Evolutionary conservation across 2,113 vertebrate genomes (phyloP).

Genomic region (Dinomys branickii): DNA sequence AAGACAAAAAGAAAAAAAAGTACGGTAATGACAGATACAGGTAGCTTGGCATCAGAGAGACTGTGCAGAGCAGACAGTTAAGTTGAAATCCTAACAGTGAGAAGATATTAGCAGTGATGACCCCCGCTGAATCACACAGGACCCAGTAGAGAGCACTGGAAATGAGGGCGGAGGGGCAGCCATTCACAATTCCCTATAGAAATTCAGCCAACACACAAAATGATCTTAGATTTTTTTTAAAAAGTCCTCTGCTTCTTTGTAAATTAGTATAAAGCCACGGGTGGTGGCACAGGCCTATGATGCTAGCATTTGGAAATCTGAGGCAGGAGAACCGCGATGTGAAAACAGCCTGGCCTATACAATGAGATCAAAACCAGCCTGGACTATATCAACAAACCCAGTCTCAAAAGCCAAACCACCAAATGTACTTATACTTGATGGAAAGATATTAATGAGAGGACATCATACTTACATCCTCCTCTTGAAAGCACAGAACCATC

Average conservation of each 20-base stretch:
- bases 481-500: no score
- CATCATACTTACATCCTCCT: background rate
- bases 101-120: background rate
- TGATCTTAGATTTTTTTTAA: background rate
- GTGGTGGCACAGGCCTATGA: background rate
- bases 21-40: background rate
- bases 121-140: background rate
- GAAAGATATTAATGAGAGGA: background rate
- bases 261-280: background rate
- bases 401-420: background rate
- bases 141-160: background rate
- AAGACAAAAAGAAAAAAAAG: no score
- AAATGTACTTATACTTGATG: background rate
- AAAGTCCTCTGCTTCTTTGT: background rate
- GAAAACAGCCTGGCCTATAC: background rate
- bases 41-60: background rate
- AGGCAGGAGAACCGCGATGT: background rate
- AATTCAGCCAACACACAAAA: background rate
- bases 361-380: background rate
- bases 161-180: background rate
- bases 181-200: background rate
- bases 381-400: background rate
- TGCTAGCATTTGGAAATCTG: background rate
- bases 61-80: background rate
- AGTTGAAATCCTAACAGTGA: conserved; percentile 7